These are phyloP conservation scores for Megalurothrips usitatus DNA, from an alignment of 2,888 invertebrate genomes.

Conservation along the genomic window DNA sequence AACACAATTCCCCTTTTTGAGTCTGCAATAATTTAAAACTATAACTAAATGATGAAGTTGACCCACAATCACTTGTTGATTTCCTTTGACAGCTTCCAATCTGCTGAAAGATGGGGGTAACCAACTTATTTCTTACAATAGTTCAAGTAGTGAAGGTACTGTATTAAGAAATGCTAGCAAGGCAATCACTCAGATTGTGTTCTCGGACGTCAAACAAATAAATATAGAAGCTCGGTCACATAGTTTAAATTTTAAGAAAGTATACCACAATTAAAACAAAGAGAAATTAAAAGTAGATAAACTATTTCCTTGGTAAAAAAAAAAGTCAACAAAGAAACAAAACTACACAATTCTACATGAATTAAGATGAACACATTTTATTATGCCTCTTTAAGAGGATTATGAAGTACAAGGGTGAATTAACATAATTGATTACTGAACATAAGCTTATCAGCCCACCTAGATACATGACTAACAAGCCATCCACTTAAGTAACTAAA, in stretches of 20 bases:
- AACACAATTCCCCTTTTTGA: too few species aligned
- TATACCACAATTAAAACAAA: not conserved
- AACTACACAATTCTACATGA: not conserved
- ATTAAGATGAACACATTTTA: conserved; percentile 5
- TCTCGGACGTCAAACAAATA: not conserved
- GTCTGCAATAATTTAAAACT: too few species aligned
- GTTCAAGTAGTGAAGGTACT: not conserved
- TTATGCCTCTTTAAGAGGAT: not conserved
- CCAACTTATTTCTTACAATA: not conserved
- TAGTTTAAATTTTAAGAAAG: not conserved
- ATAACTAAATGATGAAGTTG: too few species aligned
- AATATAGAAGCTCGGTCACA: not conserved
- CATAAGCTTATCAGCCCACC: not conserved
- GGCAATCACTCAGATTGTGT: too few species aligned
- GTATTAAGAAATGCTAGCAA: too few species aligned
- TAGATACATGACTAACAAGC: not conserved
- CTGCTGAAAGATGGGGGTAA: too few species aligned
- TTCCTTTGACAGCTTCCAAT: too few species aligned
- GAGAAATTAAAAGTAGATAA: not conserved
- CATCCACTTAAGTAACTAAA: not conserved
- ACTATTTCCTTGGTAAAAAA: not conserved
- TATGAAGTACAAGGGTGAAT: not conserved
- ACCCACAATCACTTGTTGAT: too few species aligned
- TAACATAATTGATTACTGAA: not conserved
- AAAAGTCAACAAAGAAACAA: not conserved